phyloP scores from a whole-genome alignment of 2,888 invertebrate species.

The Coronaproctus castanopsis region DNA sequence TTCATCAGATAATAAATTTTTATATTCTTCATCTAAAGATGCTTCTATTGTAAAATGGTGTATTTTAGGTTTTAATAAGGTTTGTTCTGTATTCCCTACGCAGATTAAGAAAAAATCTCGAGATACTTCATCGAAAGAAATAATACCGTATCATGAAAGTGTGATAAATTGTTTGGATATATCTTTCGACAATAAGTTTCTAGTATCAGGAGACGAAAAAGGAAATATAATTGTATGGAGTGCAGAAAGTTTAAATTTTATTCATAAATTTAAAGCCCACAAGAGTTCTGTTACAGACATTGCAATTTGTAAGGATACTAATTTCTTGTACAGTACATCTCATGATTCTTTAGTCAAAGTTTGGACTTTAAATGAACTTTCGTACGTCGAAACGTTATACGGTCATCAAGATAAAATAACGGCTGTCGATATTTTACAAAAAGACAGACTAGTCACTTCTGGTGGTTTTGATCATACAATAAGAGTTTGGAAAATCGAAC shows the following conservation, averaged over 20 bases:
- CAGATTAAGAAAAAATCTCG: slow-evolving; percentile 24
- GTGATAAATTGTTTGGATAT: slow-evolving; percentile 19
- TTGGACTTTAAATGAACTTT: slow-evolving; percentile 92
- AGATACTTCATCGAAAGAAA: slow-evolving; percentile 21
- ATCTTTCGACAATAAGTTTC: slow-evolving; percentile 19
- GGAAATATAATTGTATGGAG: slow-evolving; percentile 64
- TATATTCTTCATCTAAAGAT: slow-evolving; percentile 76
- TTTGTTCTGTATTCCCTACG: slow-evolving; percentile 26
- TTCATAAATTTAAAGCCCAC: slow-evolving; percentile 65
- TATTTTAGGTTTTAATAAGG: slow-evolving; percentile 38
- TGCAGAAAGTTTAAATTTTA: slow-evolving; percentile 46
- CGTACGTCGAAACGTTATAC: slow-evolving; percentile 82
- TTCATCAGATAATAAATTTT: slow-evolving; percentile 44
- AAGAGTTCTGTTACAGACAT: slow-evolving; percentile 51
- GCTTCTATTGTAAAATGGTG: slow-evolving; percentile 68
- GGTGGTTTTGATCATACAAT: slow-evolving; percentile 74
- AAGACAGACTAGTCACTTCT: slow-evolving; percentile 69
- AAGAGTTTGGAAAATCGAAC: slow-evolving; percentile 88
- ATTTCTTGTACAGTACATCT: slow-evolving; percentile 48
- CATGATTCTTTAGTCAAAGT: slow-evolving; percentile 64
- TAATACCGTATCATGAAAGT: slow-evolving; percentile 13
- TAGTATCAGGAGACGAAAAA: slow-evolving; percentile 46
- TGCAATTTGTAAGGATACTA: slow-evolving; percentile 63
- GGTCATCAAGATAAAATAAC: slow-evolving; percentile 79
- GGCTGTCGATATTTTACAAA: slow-evolving; percentile 64